Conservation (phyloP, 1,140 invertebrate genomes). For the Ceratina japonica region DNA sequence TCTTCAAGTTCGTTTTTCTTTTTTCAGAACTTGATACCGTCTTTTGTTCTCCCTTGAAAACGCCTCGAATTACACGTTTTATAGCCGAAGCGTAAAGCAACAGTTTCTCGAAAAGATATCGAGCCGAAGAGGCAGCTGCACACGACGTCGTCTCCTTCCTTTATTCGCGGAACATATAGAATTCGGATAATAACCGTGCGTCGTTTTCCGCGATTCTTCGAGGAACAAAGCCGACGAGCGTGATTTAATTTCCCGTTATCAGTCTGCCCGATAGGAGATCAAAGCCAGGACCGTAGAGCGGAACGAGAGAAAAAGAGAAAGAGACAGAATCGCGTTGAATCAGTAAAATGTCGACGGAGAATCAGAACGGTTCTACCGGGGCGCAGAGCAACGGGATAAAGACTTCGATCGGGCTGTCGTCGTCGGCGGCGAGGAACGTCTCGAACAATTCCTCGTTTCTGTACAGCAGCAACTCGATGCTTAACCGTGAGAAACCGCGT, state of each 20-base stretch:
- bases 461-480: conserved; percentile 77
- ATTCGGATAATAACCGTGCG: no score
- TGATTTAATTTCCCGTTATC: conserved; percentile 1
- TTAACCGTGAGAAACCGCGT: conserved; percentile 73
- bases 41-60: background rate
- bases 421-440: conserved; percentile 44
- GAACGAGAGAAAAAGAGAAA: background rate
- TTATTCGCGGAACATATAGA: no score
- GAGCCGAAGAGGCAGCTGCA: background rate
- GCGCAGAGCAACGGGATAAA: conserved; percentile 75
- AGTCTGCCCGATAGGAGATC: conserved; percentile 9
- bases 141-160: background rate
- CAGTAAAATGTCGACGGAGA: conserved; percentile 72
- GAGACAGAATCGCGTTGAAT: conserved; percentile 11
- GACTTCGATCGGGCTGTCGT: conserved; percentile 56
- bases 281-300: background rate
- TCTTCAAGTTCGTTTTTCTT: background rate
- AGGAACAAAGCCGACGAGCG: background rate
- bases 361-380: conserved; percentile 73
- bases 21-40: background rate
- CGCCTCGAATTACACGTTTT: background rate
- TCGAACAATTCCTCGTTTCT: conserved; percentile 77
- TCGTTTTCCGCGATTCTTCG: background rate
- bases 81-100: background rate
- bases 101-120: conserved; percentile 9